Conservation (phyloP, 2,797 vertebrate genomes). For the Merluccius polli region DNA sequence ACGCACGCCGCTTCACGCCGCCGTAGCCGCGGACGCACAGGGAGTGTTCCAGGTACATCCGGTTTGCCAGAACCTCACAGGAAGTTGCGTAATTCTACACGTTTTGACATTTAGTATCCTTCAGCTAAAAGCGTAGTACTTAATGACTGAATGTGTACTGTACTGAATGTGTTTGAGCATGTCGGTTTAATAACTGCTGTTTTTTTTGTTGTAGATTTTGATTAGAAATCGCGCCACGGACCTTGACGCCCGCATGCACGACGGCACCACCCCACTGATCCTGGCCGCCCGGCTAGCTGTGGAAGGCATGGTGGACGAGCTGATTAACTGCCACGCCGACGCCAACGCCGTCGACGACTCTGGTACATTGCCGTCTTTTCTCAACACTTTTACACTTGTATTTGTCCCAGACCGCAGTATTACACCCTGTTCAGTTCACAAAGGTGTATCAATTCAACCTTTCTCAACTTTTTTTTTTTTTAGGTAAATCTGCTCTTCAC, state of each 20-base stretch:
- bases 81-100: not conserved
- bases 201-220: constrained; percentile 78
- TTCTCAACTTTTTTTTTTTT: constrained; percentile 2
- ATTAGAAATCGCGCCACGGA: constrained; percentile 97
- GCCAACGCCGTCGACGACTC: constrained; percentile 94
- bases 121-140: not conserved
- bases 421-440: not conserved
- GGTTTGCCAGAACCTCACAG: not conserved
- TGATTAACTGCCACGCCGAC: constrained; percentile 94
- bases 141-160: no score
- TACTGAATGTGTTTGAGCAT: not conserved
- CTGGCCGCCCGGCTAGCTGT: constrained; percentile 91
- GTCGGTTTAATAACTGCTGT: not conserved
- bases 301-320: constrained; percentile 97
- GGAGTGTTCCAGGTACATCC: constrained; percentile 91
- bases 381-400: not conserved
- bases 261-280: constrained; percentile 94
- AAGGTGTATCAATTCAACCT: not conserved
- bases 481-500: constrained; percentile 96
- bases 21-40: constrained; percentile 93
- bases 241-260: constrained; percentile 94
- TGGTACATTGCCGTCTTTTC: constrained; percentile 67
- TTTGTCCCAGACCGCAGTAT: not conserved
- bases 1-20: constrained; percentile 89
- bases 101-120: not conserved